Base-by-base conservation (phyloP, 2,113 vertebrate species). In the Chelonoidis abingdonii region DNA sequence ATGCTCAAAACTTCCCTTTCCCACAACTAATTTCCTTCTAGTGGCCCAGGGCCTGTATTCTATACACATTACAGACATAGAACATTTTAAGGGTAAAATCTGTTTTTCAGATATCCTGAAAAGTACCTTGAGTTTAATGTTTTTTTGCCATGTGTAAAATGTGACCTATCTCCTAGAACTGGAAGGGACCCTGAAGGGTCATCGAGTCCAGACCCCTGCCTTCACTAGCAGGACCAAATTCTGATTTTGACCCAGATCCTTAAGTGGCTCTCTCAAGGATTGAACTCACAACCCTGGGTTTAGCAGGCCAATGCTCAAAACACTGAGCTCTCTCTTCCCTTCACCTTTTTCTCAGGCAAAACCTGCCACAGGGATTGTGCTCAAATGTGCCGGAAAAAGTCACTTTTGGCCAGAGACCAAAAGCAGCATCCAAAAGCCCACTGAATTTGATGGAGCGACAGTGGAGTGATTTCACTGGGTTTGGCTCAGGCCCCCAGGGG, bases 361-460 rank as follows among this genome's bases (percentile, higher is more conserved):
- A 19, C 8, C 35, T 69, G 31, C 35, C 4, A 3, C 3, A 17
- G 14, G 1, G 62, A 65, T 65, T 65, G 62, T 35, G 29, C 29
- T 31, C 31, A 21, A n/a, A 19, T 0, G 2, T 10, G 19, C 35
- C 4, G 17, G 17, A 19, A 21, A 21, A 38, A 4, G 35, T n/a
- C 16, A n/a, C 62, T 16, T n/a, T n/a, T n/a, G 65, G 35, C 10
- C 65, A n/a, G 65, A 69, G 17, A 38, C n/a, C n/a, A 38, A 38
- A 72, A 19, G 35, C 65, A 2, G 35, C 19, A 10, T 21, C 19
- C 9, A 21, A 21, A n/a, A 72, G 65, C 17, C n/a, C 65, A 8
- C 35, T 35, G 62, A 8, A 6, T 1, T 8, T 19, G 62, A 9
- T n/a, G 62, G 31, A 4, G 35, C 16, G 29, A 57, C n/a, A n/a